phyloP scores from a whole-genome alignment of 2,888 invertebrate species.

The Dynastes maya region DNA sequence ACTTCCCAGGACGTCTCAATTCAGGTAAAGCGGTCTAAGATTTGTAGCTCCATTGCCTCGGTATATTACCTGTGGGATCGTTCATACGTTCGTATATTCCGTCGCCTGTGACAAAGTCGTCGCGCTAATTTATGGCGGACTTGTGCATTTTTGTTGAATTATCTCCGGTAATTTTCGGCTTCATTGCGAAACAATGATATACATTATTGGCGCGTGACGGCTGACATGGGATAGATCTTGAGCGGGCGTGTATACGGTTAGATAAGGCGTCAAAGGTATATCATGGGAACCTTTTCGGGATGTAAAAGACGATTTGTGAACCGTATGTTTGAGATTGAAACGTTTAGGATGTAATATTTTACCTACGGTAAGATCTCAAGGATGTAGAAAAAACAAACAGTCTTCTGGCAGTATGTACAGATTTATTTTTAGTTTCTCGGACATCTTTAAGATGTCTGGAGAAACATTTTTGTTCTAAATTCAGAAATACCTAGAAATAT shows the following conservation, averaged over 20 bases:
- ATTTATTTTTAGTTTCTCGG: no score
- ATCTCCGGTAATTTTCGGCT: conserved; percentile 58
- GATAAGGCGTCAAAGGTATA: conserved; percentile 52
- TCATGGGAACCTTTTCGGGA: conserved; percentile 48
- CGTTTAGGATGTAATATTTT: conserved; percentile 26
- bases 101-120: conserved; percentile 45
- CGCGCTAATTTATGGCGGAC: conserved; percentile 55
- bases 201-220: conserved; percentile 57
- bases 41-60: conserved; percentile 50
- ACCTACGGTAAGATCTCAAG: background rate
- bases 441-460: no score
- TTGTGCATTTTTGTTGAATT: conserved; percentile 58
- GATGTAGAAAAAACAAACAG: no score
- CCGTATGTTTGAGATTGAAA: conserved; percentile 13
- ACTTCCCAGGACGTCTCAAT: conserved; percentile 55
- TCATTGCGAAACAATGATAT: conserved; percentile 59
- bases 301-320: conserved; percentile 32
- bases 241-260: conserved; percentile 44
- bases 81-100: conserved; percentile 38
- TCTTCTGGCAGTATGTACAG: no score
- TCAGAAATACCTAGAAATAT: no score
- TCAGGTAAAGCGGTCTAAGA: conserved; percentile 54
- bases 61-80: conserved; percentile 46
- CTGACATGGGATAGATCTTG: conserved; percentile 57
- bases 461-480: no score